Evolutionary conservation across 2,888 invertebrate species (phyloP).

Genomic region (Phytoseiulus persimilis): DNA sequence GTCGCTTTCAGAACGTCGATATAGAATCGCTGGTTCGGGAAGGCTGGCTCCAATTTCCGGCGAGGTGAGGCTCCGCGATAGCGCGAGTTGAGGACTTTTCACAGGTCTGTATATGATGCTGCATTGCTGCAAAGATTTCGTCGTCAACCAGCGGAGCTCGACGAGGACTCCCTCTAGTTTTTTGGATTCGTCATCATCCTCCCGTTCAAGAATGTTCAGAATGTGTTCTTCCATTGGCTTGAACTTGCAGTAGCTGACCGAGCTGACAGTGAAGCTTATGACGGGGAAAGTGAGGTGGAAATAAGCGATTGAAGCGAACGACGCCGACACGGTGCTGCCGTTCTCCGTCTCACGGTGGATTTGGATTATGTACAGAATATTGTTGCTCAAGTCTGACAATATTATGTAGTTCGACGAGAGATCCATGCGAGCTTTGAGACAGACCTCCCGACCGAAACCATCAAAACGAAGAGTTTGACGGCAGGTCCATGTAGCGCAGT

Average conservation of each 20-base stretch:
- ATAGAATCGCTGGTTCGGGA: not conserved
- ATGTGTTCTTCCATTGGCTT: conserved; percentile 48
- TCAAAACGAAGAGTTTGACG: conserved; percentile 67
- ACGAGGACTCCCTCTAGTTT: conserved; percentile 50
- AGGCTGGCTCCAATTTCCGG: conserved; percentile 18
- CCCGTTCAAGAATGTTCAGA: conserved; percentile 39
- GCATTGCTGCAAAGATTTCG: conserved; percentile 78
- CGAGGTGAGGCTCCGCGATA: not conserved
- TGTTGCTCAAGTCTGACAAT: conserved; percentile 74
- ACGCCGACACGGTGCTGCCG: conserved; percentile 46
- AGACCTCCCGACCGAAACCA: conserved; percentile 45
- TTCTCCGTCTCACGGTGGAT: conserved; percentile 53
- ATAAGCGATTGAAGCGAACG: conserved; percentile 60
- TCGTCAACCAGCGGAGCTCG: conserved; percentile 70
- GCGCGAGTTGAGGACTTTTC: not conserved
- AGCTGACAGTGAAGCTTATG: conserved; percentile 76
- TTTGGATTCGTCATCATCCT: conserved; percentile 44
- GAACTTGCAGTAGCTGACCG: conserved; percentile 56
- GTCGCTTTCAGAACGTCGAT: conserved; percentile 31
- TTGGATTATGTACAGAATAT: conserved; percentile 72
- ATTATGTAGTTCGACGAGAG: conserved; percentile 74
- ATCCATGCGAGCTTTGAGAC: conserved; percentile 71
- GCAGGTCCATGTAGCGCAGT: conserved; percentile 87
- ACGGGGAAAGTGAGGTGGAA: conserved; percentile 78
- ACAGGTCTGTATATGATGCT: conserved; percentile 56